phyloP scores from a whole-genome alignment of 2,797 vertebrate genomes.

The Lycodopsis pacificus region DNA sequence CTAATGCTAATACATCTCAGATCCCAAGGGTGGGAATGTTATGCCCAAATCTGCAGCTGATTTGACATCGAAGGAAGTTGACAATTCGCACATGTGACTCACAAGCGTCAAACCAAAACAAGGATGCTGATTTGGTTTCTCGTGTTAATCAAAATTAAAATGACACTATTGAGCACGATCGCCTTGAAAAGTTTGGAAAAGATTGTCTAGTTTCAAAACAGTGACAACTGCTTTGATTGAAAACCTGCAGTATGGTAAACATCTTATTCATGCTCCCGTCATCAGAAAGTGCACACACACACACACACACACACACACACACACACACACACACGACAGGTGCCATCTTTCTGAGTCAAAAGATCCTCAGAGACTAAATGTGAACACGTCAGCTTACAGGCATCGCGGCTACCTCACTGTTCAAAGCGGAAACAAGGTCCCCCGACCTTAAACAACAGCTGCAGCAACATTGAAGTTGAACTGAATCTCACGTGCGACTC shows the following conservation, averaged over 20 bases:
- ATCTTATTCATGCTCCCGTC: background rate
- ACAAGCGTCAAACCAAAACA: slow-evolving; percentile 21
- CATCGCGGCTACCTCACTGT: slow-evolving; percentile 26
- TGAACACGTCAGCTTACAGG: slow-evolving; percentile 36
- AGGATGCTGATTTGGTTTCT: background rate
- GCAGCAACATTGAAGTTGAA: slow-evolving; percentile 31
- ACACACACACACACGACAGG: slow-evolving; percentile 25
- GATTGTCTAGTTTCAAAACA: background rate
- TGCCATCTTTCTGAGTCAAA: slow-evolving; percentile 44
- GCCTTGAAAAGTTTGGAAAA: background rate
- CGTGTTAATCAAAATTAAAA: slow-evolving; percentile 2
- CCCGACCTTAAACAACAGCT: slow-evolving; percentile 50
- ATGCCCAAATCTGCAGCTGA: slow-evolving; percentile 41
- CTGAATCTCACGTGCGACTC: slow-evolving; percentile 17
- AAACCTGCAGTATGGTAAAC: slow-evolving; percentile 14
- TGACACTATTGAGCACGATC: background rate
- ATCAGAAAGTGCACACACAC: background rate
- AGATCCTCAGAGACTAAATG: slow-evolving; percentile 41
- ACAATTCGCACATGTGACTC: slow-evolving; percentile 51
- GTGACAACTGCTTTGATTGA: background rate
- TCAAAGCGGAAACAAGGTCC: slow-evolving; percentile 37
- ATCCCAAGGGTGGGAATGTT: slow-evolving; percentile 46
- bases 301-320: background rate
- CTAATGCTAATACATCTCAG: slow-evolving; percentile 50
- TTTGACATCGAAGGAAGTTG: slow-evolving; percentile 47